Evolutionary conservation across 2,797 vertebrate genomes (phyloP).

Genomic region (Manis crassicaudata): DNA sequence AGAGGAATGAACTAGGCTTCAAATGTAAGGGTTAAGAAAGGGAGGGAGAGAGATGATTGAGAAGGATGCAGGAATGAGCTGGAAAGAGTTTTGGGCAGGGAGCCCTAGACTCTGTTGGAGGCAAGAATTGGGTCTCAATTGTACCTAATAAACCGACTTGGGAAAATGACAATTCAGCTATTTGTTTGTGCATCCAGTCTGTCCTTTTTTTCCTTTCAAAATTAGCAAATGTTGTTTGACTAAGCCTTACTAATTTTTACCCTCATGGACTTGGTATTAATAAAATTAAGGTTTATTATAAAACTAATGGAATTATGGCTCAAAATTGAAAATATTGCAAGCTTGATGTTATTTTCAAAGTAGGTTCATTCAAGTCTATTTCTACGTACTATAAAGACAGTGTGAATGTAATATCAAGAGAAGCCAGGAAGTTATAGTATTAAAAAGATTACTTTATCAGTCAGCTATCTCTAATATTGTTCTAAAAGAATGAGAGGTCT

Average conservation of each 20-base stretch:
- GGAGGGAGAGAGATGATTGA: not conserved
- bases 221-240: not conserved
- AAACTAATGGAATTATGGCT: not conserved
- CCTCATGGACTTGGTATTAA: not conserved
- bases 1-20: not conserved
- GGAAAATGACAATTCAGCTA: not conserved
- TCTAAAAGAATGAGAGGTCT: not conserved
- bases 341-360: constrained; percentile 4
- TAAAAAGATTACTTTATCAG: not conserved
- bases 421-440: not conserved
- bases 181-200: not conserved
- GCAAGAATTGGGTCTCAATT: not conserved
- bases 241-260: not conserved
- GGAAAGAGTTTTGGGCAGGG: not conserved
- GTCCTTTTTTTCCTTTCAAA: not conserved
- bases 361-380: not conserved
- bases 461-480: not conserved
- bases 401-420: not conserved
- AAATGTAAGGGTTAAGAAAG: not conserved
- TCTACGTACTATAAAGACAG: not conserved
- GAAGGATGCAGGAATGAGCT: not conserved
- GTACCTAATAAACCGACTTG: not conserved
- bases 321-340: constrained; percentile 9
- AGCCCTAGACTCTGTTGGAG: not conserved
- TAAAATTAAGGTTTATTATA: constrained; percentile 2